phyloP scores from a whole-genome alignment of 1,140 invertebrate species.

The Drosophila cardini region DNA sequence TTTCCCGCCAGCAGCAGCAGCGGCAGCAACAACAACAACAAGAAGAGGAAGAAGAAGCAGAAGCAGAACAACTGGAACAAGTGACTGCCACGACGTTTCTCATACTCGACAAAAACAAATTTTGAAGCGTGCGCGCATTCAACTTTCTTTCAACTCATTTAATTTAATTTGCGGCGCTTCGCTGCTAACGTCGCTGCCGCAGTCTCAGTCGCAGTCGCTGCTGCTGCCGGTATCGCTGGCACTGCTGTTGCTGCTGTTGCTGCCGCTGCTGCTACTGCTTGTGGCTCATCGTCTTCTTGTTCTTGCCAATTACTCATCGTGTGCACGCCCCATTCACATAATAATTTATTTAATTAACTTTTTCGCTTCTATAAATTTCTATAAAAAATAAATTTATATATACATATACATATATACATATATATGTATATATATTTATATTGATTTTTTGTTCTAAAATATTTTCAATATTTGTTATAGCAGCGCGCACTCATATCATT shows the following conservation, averaged over 20 bases:
- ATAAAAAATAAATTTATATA: too few relatives aligned
- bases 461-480: constrained; percentile 63
- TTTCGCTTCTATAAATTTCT: constrained; percentile 80
- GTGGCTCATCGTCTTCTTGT: constrained; percentile 53
- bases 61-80: constrained; percentile 40
- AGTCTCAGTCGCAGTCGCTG: constrained; percentile 12
- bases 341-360: constrained; percentile 84
- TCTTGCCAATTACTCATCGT: constrained; percentile 82
- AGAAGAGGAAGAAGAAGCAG: constrained; percentile 42
- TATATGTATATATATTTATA: constrained; percentile 56
- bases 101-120: constrained; percentile 68
- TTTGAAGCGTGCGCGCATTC: constrained; percentile 78
- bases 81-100: constrained; percentile 25
- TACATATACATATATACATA: too few relatives aligned
- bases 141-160: constrained; percentile 84
- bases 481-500: constrained; percentile 15
- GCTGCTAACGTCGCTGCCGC: constrained; percentile 42
- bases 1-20: constrained; percentile 61
- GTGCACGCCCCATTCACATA: constrained; percentile 82
- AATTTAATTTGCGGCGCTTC: constrained; percentile 82
- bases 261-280: constrained; percentile 33
- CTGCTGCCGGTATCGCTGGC: constrained; percentile 3
- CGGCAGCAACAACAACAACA: constrained; percentile 15
- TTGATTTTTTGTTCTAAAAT: constrained; percentile 66
- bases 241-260: constrained; percentile 26